Percentiles rank a stretch among this genome's conserved stretches.
phyloP scores from a whole-genome alignment of 2,113 vertebrate species.

The Osmerus eperlanus region DNA sequence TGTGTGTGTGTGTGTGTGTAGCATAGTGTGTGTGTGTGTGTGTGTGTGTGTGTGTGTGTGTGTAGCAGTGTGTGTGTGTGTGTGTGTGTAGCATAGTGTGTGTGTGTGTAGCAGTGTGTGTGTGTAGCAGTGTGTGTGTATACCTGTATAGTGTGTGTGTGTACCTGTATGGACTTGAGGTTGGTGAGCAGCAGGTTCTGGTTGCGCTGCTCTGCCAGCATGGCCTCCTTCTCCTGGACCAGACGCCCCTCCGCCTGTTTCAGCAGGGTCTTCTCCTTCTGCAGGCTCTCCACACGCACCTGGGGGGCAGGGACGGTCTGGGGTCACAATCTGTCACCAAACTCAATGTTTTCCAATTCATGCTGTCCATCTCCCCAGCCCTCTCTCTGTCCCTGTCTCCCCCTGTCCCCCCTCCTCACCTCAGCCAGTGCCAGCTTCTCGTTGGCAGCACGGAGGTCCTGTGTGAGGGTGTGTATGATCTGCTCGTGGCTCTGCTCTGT shows the following conservation, averaged over 20 bases:
- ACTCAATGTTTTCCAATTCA: too few relatives aligned
- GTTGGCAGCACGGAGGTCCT: slow-evolving; percentile 86
- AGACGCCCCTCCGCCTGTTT: slow-evolving; percentile 87
- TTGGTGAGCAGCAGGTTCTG: slow-evolving; percentile 92
- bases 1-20: too few relatives aligned
- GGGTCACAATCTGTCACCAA: too few relatives aligned
- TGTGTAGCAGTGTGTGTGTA: too few relatives aligned
- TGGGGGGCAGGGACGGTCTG: slow-evolving; percentile 9
- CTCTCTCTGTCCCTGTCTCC: too few relatives aligned
- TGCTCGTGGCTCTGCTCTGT: slow-evolving; percentile 87
- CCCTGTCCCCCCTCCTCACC: slow-evolving; percentile 61
- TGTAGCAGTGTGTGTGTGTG: too few relatives aligned
- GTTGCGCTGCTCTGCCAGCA: slow-evolving; percentile 85
- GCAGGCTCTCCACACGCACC: slow-evolving; percentile 88
- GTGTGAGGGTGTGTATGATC: slow-evolving; percentile 89
- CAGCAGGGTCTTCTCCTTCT: slow-evolving; percentile 90
- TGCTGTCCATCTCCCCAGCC: too few relatives aligned
- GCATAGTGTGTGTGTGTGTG: neutral
- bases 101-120: too few relatives aligned
- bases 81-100: too few relatives aligned
- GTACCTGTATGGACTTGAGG: slow-evolving; percentile 91
- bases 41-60: too few relatives aligned
- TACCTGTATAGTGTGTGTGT: neutral
- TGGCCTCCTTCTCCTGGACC: slow-evolving; percentile 84
- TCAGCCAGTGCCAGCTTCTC: slow-evolving; percentile 89